phyloP scores from a whole-genome alignment of 2,797 vertebrate genomes.

The Graptemys geographica region DNA sequence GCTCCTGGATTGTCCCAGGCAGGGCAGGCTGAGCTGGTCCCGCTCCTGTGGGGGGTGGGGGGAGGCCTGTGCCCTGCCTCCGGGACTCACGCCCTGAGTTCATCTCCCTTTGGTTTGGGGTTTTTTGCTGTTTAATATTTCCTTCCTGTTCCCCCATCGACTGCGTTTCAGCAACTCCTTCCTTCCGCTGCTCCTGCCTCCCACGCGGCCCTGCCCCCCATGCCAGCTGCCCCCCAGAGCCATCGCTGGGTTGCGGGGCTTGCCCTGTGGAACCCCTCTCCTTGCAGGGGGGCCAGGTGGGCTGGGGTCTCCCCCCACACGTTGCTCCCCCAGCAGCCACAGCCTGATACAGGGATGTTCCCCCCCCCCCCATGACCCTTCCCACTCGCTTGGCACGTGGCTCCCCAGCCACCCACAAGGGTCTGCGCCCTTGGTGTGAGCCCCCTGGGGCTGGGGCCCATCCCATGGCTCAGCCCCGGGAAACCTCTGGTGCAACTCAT shows the following conservation, averaged over 20 bases:
- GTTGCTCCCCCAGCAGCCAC: background rate
- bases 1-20: background rate
- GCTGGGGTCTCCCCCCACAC: background rate
- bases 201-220: background rate
- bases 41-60: accelerated
- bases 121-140: background rate
- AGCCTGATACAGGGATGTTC: background rate
- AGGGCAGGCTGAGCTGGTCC: background rate
- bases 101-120: background rate
- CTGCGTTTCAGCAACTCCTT: conserved; percentile 58
- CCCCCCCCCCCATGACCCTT: too few relatives aligned
- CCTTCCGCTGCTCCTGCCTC: background rate
- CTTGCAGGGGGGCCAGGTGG: background rate
- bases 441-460: background rate
- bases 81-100: background rate
- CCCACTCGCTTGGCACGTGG: background rate
- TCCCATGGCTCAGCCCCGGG: background rate
- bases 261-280: background rate
- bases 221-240: background rate
- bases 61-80: accelerated
- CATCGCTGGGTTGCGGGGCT: background rate
- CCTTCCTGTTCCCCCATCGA: background rate
- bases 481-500: background rate
- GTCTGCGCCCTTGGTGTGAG: background rate
- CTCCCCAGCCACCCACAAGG: background rate